Evolutionary conservation across 2,888 invertebrate genomes (phyloP).

Genomic region (Acanthacorydalis orientalis): DNA sequence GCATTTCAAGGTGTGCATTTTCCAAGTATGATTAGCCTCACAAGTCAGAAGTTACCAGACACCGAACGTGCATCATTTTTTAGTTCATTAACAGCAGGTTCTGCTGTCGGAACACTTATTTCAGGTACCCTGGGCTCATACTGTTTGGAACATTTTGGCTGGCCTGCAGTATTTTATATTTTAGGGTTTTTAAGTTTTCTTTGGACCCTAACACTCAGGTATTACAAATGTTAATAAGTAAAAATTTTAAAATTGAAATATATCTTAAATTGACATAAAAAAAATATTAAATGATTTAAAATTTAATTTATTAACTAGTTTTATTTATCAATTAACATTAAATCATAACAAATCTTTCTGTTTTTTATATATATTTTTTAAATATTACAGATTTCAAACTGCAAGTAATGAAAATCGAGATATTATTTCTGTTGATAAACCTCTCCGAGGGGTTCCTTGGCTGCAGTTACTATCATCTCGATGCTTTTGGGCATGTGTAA

Average conservation of each 20-base stretch:
- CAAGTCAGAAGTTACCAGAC: slow-evolving; percentile 43
- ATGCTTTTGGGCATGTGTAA: slow-evolving; percentile 51
- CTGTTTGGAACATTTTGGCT: slow-evolving; percentile 43
- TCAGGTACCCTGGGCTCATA: slow-evolving; percentile 50
- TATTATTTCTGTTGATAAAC: background rate
- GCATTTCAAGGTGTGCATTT: slow-evolving; percentile 51
- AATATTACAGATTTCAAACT: slow-evolving; percentile 3
- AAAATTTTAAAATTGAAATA: too few species aligned
- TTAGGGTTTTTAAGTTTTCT: slow-evolving; percentile 26
- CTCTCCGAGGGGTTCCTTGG: slow-evolving; percentile 26
- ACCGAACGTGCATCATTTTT: slow-evolving; percentile 48
- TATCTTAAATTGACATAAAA: too few species aligned
- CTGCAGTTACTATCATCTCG: slow-evolving; percentile 34
- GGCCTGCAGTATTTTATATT: slow-evolving; percentile 45
- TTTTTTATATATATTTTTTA: slow-evolving; percentile 2
- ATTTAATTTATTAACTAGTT: too few species aligned
- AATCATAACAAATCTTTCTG: background rate
- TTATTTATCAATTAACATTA: background rate
- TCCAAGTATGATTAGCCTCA: slow-evolving; percentile 51
- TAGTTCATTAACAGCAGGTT: slow-evolving; percentile 45
- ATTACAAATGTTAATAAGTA: background rate
- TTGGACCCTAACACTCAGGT: slow-evolving; percentile 11
- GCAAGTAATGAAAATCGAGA: slow-evolving; percentile 9
- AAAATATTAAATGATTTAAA: too few species aligned
- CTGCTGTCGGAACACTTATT: slow-evolving; percentile 41